phyloP scores from a whole-genome alignment of 2,113 vertebrate genomes.

The Xerus inauris region DNA sequence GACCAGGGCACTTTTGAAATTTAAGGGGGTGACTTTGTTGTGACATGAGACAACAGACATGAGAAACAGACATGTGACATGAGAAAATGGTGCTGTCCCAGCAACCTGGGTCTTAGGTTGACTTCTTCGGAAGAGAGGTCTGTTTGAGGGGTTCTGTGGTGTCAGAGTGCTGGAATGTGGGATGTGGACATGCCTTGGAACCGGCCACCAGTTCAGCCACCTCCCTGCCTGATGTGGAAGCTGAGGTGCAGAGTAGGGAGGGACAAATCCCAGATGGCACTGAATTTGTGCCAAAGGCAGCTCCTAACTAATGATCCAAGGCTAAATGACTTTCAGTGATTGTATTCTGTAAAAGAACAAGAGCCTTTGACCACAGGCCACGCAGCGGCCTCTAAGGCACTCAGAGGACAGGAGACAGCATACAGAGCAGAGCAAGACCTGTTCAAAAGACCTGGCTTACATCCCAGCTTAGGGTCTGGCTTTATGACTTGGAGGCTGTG shows the following conservation, averaged over 20 bases:
- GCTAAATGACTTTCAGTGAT: neutral
- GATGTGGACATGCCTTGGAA: neutral
- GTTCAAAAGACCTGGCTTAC: neutral
- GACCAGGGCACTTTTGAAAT: neutral
- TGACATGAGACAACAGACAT: neutral
- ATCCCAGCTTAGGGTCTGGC: neutral
- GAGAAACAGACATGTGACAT: too few relatives aligned
- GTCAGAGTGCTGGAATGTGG: neutral
- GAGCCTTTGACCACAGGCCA: neutral
- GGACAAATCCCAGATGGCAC: neutral
- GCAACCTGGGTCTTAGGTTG: neutral
- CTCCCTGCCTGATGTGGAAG: neutral
- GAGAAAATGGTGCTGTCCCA: neutral
- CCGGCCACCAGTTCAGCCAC: neutral
- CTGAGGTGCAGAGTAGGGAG: neutral
- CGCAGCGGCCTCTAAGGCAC: neutral
- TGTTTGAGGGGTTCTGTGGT: neutral
- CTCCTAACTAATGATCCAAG: neutral
- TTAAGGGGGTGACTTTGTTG: neutral
- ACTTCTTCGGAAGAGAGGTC: neutral
- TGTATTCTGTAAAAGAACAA: slow-evolving; percentile 11
- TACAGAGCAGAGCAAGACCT: neutral
- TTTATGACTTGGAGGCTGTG: neutral
- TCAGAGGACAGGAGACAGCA: neutral
- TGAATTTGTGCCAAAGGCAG: neutral